These are phyloP conservation scores for Pedetes capensis DNA, from an alignment of 2,113 vertebrate species.

Conservation along the genomic window DNA sequence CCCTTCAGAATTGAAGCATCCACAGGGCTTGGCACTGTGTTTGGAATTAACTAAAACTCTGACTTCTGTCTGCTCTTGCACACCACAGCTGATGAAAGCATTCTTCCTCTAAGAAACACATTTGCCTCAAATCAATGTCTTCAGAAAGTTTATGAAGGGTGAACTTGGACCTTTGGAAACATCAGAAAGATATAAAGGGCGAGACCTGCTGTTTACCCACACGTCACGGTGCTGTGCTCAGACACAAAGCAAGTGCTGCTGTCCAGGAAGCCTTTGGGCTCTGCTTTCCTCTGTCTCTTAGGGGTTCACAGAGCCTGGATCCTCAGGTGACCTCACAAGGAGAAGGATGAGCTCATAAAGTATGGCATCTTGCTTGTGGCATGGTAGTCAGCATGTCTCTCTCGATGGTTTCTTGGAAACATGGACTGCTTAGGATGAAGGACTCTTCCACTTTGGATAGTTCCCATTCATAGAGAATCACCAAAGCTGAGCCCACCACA, in stretches of 20 bases:
- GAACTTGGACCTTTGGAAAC: slow-evolving; percentile 41
- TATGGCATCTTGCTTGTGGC: background rate
- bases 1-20: background rate
- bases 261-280: background rate
- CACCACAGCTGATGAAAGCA: slow-evolving; percentile 35
- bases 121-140: slow-evolving; percentile 50
- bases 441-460: accelerated
- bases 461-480: background rate
- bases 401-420: background rate
- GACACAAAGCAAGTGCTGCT: background rate
- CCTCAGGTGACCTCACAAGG: background rate
- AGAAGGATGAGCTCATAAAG: background rate
- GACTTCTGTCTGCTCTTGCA: slow-evolving; percentile 42
- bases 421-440: background rate
- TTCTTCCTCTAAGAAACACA: slow-evolving; percentile 18
- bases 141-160: slow-evolving; percentile 55
- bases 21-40: background rate
- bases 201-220: background rate
- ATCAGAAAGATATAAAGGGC: slow-evolving; percentile 32
- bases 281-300: background rate
- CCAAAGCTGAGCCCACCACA: background rate
- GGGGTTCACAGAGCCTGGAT: background rate
- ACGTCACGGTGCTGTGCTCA: accelerated
- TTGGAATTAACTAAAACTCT: slow-evolving; percentile 5
- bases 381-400: background rate